These are phyloP conservation scores for Paramormyrops hopkinsi DNA, from an alignment of 2,797 vertebrate species.

Conservation along the genomic window DNA sequence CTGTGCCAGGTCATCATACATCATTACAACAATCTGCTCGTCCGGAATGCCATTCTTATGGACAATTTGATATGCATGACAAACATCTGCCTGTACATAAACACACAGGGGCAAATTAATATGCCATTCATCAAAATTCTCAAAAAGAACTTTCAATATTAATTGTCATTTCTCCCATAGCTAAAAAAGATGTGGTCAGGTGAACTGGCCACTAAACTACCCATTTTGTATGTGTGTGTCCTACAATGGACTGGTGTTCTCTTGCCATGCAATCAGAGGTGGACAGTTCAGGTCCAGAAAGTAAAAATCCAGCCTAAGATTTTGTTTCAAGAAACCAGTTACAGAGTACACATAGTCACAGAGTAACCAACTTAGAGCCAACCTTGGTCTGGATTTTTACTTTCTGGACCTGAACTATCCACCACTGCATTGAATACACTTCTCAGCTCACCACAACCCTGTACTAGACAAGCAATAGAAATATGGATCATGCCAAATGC, in stretches of 20 bases:
- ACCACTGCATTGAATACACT: not conserved
- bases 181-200: not conserved
- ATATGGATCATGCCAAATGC: not conserved
- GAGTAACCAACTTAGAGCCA: not conserved
- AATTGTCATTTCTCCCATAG: not conserved
- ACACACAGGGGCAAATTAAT: not conserved
- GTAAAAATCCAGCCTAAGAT: not conserved
- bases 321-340: not conserved
- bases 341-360: not conserved
- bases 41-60: constrained; percentile 90
- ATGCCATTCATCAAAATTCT: not conserved
- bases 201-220: not conserved
- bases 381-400: not conserved
- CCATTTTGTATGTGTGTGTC: not conserved
- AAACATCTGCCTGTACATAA: constrained; percentile 76
- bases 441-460: not conserved
- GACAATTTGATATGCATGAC: constrained; percentile 94
- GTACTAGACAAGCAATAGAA: not conserved
- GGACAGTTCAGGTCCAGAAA: not conserved
- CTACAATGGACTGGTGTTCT: not conserved
- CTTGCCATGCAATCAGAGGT: not conserved
- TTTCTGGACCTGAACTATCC: not conserved
- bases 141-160: not conserved
- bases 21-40: constrained; percentile 93
- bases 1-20: constrained; percentile 90